Base-by-base conservation (phyloP, 2,113 vertebrate species). In the Pseudorectes ferrugineus region DNA sequence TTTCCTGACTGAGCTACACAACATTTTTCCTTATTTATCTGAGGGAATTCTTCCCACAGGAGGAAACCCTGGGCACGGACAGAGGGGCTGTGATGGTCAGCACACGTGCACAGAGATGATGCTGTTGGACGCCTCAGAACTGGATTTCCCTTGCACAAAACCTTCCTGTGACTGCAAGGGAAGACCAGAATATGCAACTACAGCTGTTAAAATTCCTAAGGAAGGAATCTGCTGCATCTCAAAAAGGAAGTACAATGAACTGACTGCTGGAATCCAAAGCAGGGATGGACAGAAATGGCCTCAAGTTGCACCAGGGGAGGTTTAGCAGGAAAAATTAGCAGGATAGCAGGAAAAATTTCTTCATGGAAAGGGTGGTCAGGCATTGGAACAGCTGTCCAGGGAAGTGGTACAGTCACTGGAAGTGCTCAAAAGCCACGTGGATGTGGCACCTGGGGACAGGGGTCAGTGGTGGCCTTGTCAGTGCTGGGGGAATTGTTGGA, bases 71-170 rank as follows among this genome's bases (percentile, higher is more conserved):
- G 23, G 46, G 31, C 33, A 43, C 16, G 23, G 46, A 26, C 20
- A 4, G 75, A 59, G 67, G 63, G 68, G 38, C 2, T 88, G 11
- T 5, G 62, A 24, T 59, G 33, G 52, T 43, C 36, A 20, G 42
- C 40, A n/a, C 10, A 5, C 1, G 0, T 3, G 1, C 70, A 24
- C 38, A 38, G 16, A 33, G 66, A 21, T 12, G 70, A 45, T 1
- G 33, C 33, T 62, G 55, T 3, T 23, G 48, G 7, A 8, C 10
- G 43, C 26, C 58, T 75, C 63, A 57, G 49, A 75, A 28, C 19
- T 23, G 49, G 42, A 33, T 58, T 83, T 42, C 75, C 42, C 71
- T 40, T 22, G 31, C 42, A 77, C 46, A 88, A 92, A 89, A 59
- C n/a, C 63, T 40, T 73, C 49, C 75, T 57, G 31, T 5, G 36